These are phyloP conservation scores for Ahaetulla prasina DNA, from an alignment of 2,113 vertebrate genomes.

Conservation along the genomic window DNA sequence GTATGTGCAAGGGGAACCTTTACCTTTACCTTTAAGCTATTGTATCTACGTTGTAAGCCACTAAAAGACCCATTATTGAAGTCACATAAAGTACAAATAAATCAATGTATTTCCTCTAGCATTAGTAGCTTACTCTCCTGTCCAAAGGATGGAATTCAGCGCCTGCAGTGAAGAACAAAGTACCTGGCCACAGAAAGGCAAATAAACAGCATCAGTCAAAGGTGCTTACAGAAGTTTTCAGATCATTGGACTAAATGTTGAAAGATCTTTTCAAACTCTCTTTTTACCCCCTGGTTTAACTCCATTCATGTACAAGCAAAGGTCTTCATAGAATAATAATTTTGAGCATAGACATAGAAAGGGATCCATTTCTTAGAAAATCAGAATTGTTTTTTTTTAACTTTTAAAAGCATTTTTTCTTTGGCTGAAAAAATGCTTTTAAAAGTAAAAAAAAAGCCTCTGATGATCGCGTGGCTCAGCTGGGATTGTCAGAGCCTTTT, in stretches of 20 bases:
- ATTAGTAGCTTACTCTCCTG: neutral
- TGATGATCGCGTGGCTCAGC: too few species aligned
- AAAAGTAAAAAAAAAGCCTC: too few species aligned
- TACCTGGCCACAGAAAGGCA: neutral
- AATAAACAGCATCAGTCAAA: neutral
- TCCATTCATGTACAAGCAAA: slow-evolving; percentile 13
- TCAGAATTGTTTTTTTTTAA: too few species aligned
- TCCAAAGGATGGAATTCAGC: neutral
- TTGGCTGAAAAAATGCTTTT: too few species aligned
- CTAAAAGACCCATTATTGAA: neutral
- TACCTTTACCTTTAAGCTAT: too few species aligned
- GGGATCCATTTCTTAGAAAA: slow-evolving; percentile 29
- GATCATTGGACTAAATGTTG: neutral
- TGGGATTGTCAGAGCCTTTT: too few species aligned
- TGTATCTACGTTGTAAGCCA: neutral
- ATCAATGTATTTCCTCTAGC: neutral
- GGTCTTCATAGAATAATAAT: slow-evolving; percentile 12
- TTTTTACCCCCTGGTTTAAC: neutral
- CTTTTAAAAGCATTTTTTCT: too few species aligned
- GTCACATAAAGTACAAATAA: neutral
- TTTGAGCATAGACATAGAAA: slow-evolving; percentile 39
- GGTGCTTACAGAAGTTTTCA: neutral
- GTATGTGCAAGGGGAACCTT: too few species aligned
- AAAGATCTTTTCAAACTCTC: neutral
- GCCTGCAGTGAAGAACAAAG: neutral